A percentile compares a stretch with the other conserved stretches of the same genome.
Conservation (phyloP, 2,113 vertebrate genomes). For the Xiphophorus maculatus region DNA sequence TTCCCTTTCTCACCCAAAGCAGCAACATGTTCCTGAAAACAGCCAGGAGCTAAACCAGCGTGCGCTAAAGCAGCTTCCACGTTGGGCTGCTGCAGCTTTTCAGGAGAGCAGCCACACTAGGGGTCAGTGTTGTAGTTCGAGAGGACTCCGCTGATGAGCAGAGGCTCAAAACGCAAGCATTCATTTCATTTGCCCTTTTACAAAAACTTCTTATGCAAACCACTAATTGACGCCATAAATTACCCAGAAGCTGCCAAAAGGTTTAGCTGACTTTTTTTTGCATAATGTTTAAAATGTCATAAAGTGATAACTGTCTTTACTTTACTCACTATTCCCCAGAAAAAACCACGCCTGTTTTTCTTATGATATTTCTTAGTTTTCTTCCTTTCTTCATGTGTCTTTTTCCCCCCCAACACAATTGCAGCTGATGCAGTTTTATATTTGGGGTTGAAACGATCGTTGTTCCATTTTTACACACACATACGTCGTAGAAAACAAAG, state of each 20-base stretch:
- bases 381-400: no score
- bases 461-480: neutral
- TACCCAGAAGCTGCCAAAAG: neutral
- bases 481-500: neutral
- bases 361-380: neutral
- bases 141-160: slow-evolving; percentile 11
- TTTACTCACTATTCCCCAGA: neutral
- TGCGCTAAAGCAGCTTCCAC: neutral
- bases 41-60: neutral
- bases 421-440: no score
- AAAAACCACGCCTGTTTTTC: neutral
- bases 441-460: neutral
- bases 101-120: slow-evolving; percentile 74
- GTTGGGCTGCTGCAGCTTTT: slow-evolving; percentile 21
- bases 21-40: neutral
- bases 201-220: neutral
- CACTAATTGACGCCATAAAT: neutral
- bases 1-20: neutral
- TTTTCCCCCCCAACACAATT: no score
- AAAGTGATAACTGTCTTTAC: neutral
- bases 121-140: slow-evolving; percentile 82
- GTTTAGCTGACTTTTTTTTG: neutral
- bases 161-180: slow-evolving; percentile 5
- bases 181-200: neutral
- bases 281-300: neutral